Evolutionary conservation across 2,797 vertebrate genomes (phyloP).

Genomic region (Microcaecilia unicolor): DNA sequence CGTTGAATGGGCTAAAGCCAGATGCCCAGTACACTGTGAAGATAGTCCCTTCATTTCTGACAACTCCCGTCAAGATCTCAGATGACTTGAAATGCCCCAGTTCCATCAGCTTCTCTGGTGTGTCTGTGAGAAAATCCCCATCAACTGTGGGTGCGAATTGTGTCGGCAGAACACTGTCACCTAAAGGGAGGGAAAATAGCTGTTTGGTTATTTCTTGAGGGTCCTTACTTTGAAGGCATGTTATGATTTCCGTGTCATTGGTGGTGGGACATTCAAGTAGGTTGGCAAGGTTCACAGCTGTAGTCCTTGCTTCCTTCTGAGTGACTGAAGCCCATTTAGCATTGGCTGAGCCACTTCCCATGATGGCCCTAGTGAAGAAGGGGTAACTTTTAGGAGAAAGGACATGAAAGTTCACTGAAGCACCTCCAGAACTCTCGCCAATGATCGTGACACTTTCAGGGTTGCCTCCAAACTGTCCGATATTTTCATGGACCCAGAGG

Average conservation of each 20-base stretch:
- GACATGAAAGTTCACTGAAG: conserved; percentile 52
- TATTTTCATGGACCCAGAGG: conserved; percentile 54
- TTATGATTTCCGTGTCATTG: conserved; percentile 21
- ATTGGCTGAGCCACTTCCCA: conserved; percentile 54
- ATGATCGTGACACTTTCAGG: conserved; percentile 55
- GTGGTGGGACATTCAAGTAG: conserved; percentile 38
- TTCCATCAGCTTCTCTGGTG: conserved; percentile 38
- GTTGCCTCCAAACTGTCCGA: conserved; percentile 57
- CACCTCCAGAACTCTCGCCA: conserved; percentile 60
- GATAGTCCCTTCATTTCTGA: conserved; percentile 51
- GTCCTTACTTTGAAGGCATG: conserved; percentile 39
- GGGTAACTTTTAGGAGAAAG: conserved; percentile 50
- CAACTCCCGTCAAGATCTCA: conserved; percentile 49
- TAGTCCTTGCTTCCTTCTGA: conserved; percentile 25
- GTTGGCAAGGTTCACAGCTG: conserved; percentile 33
- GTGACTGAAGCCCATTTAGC: conserved; percentile 42
- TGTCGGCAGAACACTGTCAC: background rate
- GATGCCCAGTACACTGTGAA: conserved; percentile 33
- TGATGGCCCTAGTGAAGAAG: conserved; percentile 49
- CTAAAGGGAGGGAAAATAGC: conserved; percentile 5
- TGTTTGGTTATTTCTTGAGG: conserved; percentile 15
- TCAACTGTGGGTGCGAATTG: conserved; percentile 46
- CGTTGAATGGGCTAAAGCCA: conserved; percentile 19
- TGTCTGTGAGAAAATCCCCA: conserved; percentile 43
- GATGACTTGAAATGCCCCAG: conserved; percentile 31